A percentile compares a stretch with the other conserved stretches of the same genome.
Conservation (phyloP, 2,888 invertebrate species). For the Nomada fucata region DNA sequence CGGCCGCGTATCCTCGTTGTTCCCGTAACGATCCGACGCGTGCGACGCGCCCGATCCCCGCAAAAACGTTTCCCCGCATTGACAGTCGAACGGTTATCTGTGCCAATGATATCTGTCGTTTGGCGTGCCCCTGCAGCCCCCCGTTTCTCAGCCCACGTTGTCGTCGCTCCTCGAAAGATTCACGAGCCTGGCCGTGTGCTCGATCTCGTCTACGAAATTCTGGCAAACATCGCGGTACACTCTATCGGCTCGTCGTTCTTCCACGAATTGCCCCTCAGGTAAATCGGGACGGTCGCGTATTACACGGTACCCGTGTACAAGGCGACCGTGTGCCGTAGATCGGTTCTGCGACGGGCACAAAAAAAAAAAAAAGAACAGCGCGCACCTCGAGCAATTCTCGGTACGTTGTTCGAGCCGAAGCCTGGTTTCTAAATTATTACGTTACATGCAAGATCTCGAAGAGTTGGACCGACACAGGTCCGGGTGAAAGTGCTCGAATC, state of each 20-base stretch:
- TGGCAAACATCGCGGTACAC: constrained; percentile 16
- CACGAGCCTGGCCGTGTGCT: constrained; percentile 14
- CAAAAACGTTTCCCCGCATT: constrained; percentile 39
- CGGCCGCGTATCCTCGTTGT: not conserved
- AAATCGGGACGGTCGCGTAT: constrained; percentile 30
- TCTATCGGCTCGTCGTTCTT: not conserved
- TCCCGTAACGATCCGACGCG: not conserved
- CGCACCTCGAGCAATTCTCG: not conserved
- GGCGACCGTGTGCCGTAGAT: not conserved
- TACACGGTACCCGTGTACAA: not conserved
- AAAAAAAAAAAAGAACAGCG: not conserved
- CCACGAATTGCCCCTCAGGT: constrained; percentile 4
- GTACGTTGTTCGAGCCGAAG: constrained; percentile 7
- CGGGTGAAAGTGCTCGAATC: constrained; percentile 64
- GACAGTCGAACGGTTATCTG: constrained; percentile 44
- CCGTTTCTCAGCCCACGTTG: not conserved
- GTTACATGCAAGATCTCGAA: constrained; percentile 46
- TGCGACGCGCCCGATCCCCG: constrained; percentile 26
- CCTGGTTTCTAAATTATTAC: constrained; percentile 54
- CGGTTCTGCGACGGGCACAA: not conserved
- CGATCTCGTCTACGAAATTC: constrained; percentile 16
- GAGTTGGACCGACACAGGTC: constrained; percentile 48
- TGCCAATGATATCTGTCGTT: constrained; percentile 51
- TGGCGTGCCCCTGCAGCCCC: not conserved
- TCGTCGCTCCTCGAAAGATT: constrained; percentile 28